A percentile compares a stretch with the other conserved stretches of the same genome.
Evolutionary conservation across 1,140 invertebrate species (phyloP).

Genomic region (Caenorhabditis inopinata): DNA sequence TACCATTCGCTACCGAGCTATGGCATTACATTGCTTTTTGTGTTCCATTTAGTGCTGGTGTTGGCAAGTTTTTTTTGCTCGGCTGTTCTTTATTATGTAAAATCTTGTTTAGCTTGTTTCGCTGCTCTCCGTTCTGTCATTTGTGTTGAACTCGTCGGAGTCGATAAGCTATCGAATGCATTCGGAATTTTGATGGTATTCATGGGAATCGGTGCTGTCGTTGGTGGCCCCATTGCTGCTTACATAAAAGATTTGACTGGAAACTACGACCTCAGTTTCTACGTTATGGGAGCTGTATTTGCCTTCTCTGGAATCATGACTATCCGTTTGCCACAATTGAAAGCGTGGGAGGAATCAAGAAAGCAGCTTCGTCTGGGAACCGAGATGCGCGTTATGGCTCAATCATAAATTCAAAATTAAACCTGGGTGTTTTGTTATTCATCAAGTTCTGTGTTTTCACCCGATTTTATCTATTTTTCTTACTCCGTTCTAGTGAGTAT

Average conservation of each 20-base stretch:
- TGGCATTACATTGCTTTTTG: slow-evolving; percentile 78
- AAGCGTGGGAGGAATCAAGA: slow-evolving; percentile 74
- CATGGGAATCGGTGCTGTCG: slow-evolving; percentile 84
- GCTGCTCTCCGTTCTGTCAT: slow-evolving; percentile 89
- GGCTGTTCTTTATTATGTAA: background rate
- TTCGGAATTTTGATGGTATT: slow-evolving; percentile 92
- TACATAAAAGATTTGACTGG: slow-evolving; percentile 79
- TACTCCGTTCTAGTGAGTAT: no score
- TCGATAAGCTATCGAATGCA: slow-evolving; percentile 92
- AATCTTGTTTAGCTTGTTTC: slow-evolving; percentile 64
- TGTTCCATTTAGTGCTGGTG: slow-evolving; percentile 81
- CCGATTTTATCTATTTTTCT: no score
- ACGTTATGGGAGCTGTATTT: slow-evolving; percentile 85
- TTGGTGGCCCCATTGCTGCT: slow-evolving; percentile 74
- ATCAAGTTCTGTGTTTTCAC: background rate
- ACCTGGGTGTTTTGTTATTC: no score
- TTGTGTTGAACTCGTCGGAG: slow-evolving; percentile 83
- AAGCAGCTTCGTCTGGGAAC: background rate
- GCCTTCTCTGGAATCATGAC: slow-evolving; percentile 80
- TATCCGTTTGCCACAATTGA: slow-evolving; percentile 78
- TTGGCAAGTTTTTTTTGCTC: slow-evolving; percentile 68
- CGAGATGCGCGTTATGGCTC: background rate
- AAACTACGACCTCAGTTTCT: slow-evolving; percentile 84
- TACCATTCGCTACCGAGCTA: slow-evolving; percentile 73
- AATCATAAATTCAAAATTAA: no score